phyloP scores from a whole-genome alignment of 2,113 vertebrate species.

The Bombycilla garrulus region DNA sequence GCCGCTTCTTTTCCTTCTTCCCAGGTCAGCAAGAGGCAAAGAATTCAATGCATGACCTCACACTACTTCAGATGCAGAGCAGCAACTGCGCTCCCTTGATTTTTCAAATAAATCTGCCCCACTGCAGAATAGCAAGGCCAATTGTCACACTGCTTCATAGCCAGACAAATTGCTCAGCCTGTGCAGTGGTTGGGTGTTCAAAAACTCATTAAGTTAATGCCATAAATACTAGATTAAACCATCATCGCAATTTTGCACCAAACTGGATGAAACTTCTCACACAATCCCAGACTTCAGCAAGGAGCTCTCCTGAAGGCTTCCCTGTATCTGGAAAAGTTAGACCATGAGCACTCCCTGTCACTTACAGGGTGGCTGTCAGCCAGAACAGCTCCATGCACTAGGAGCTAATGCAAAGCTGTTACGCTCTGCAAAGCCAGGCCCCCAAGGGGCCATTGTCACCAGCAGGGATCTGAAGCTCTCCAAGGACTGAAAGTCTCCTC shows the following conservation, averaged over 20 bases:
- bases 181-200: too few species aligned
- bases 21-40: neutral
- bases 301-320: neutral
- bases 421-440: neutral
- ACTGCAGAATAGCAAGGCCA: neutral
- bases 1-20: neutral
- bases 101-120: neutral
- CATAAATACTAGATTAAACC: neutral
- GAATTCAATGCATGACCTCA: neutral
- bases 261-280: neutral
- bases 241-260: neutral
- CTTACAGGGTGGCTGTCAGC: neutral
- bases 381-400: neutral
- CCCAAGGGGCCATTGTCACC: fast-evolving
- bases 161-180: neutral
- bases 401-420: neutral
- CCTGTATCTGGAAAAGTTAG: neutral
- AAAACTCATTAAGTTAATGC: neutral
- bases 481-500: neutral
- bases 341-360: neutral
- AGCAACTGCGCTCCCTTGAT: neutral
- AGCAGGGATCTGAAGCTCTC: neutral
- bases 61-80: neutral
- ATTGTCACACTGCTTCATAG: neutral
- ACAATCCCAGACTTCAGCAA: neutral